Base-by-base conservation (phyloP, 2,113 vertebrate genomes). In the Diadophis punctatus region DNA sequence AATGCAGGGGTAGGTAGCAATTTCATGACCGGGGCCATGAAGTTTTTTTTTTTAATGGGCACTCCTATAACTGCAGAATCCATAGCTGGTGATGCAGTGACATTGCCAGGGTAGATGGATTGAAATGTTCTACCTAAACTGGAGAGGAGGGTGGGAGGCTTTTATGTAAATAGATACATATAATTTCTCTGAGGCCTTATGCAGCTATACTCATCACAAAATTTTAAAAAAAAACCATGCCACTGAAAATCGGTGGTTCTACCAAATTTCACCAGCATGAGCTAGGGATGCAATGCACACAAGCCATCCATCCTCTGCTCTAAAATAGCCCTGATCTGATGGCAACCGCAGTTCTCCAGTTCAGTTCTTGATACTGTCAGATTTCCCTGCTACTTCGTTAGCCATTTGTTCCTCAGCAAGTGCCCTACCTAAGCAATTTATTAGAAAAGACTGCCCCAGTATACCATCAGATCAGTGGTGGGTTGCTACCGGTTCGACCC, bases 401-500 rank as follows among this genome's bases (percentile, higher is more conserved):
- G 93, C 90, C 85, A 56, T 92, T 89, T 91, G 88, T 93, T 90
- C 56, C 48, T 63, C 22, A 27, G 53, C 23, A 86, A 14, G 53
- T 56, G 55, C 43, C n/a, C 53, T 89, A 6, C 53, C 25, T 58
- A 92, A 46, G 43, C 46, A 87, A 30, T 22, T 51, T 85, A 63
- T 68, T 49, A 87, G 55, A 92, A 58, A 84, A 58, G 43, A 91
- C 0, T 84, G 43, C 25, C 23, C 49, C 60, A 80, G 3, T 48
- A 6, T 89, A 48, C 12, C 20, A 3, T 55, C 91, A 43, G 25
- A 10, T 9, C 49, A 51, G 49, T 51, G 49, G 10, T 51, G 49
- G 9, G 9, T 51, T 9, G 0, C 49, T 51, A 51, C 49, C 49
- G 1, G 9, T 51, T 51, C 49, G 46, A n/a, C n/a, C n/a, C n/a